A percentile compares a stretch with the other conserved stretches of the same genome.
phyloP scores from a whole-genome alignment of 2,113 vertebrate species.

The Guaruba guarouba region DNA sequence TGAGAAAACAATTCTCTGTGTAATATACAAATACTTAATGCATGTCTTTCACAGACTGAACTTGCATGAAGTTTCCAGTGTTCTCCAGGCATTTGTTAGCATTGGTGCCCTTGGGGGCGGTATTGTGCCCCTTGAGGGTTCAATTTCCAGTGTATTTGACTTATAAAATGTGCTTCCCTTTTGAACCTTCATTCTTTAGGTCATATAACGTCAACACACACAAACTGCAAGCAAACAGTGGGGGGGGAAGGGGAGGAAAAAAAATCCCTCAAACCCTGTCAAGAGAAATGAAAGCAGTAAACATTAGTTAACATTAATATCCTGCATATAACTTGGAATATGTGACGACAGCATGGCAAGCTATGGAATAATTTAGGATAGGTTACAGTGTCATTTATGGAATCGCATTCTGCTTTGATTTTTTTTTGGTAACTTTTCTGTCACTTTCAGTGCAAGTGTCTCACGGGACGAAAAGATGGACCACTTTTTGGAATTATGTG shows the following conservation, averaged over 20 bases:
- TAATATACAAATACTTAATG: not conserved
- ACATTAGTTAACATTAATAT: not conserved
- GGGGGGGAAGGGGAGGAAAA: not conserved
- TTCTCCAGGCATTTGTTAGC: not conserved
- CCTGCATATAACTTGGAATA: not conserved
- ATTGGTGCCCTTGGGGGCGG: not conserved
- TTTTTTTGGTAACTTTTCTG: not conserved
- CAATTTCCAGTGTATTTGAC: not conserved
- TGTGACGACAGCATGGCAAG: not conserved
- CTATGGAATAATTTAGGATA: not conserved
- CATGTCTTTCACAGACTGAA: accelerated
- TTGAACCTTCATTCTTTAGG: not conserved
- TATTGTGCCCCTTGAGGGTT: not conserved
- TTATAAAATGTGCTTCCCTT: not conserved
- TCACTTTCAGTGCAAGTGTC: not conserved
- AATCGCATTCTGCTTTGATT: not conserved
- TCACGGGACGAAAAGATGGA: not conserved
- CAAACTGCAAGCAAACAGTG: not conserved
- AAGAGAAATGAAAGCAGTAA: not conserved
- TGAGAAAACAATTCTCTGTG: not conserved
- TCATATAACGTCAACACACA: not conserved
- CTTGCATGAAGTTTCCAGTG: not conserved
- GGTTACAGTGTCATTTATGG: not conserved
- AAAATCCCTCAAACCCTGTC: not conserved
- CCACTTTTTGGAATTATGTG: not conserved